Percentiles rank a stretch among this genome's conserved stretches.
These are phyloP conservation scores for Xenotilapia flavipinnis DNA, from an alignment of 2,113 vertebrate species.

Conservation along the genomic window DNA sequence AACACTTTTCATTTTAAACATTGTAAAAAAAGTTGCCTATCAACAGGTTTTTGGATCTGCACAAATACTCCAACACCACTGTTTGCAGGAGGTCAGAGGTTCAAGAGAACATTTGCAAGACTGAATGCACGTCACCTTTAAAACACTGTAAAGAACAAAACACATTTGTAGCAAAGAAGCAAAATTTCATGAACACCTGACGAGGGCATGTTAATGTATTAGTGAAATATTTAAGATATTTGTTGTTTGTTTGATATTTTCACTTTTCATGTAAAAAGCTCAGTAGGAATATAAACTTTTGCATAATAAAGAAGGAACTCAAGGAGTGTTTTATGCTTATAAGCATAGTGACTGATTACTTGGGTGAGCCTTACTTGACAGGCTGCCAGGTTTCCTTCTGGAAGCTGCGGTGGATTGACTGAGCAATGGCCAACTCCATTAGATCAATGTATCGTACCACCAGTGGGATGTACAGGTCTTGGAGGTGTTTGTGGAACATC, in stretches of 20 bases:
- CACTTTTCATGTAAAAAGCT: not conserved
- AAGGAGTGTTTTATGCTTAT: not conserved
- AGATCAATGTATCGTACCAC: constrained; percentile 96
- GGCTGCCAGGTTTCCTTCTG: constrained; percentile 96
- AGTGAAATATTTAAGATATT: not conserved
- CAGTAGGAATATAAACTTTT: not conserved
- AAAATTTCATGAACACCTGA: not conserved
- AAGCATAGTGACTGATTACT: not conserved
- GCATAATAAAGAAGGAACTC: not conserved
- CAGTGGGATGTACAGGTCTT: constrained; percentile 90
- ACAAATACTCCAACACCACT: not conserved
- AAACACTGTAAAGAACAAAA: not conserved
- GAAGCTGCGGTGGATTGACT: constrained; percentile 94
- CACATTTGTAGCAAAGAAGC: not conserved
- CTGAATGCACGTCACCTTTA: not conserved
- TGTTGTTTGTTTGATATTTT: not conserved
- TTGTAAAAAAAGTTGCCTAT: not conserved
- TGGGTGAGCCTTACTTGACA: constrained; percentile 80
- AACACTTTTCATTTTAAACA: not conserved
- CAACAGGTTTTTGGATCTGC: not conserved
- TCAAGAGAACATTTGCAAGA: not conserved
- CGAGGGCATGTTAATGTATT: not conserved
- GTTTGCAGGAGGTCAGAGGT: not conserved
- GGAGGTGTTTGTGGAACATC: constrained; percentile 93
- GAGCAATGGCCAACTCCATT: constrained; percentile 97